Evolutionary conservation across 2,888 invertebrate species (phyloP).

Genomic region (Orthosia cruda): DNA sequence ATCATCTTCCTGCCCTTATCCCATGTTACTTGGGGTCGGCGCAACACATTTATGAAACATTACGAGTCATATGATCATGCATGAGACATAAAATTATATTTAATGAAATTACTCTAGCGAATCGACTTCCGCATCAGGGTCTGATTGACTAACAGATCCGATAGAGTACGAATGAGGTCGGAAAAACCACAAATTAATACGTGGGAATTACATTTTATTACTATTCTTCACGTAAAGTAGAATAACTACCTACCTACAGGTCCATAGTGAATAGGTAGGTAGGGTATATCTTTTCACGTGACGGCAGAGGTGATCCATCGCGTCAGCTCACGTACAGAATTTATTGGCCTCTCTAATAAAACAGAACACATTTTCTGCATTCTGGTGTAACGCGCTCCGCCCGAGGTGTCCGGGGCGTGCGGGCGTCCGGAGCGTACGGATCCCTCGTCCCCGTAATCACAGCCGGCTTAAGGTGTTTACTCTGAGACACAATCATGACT

Average conservation of each 20-base stretch:
- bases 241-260: not conserved
- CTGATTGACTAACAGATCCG: no score
- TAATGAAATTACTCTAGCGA: not conserved
- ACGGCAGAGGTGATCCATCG: slow-evolving; percentile 75
- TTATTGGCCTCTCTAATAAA: slow-evolving; percentile 88
- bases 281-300: slow-evolving; percentile 77
- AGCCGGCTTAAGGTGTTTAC: slow-evolving; percentile 73
- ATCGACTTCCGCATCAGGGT: not conserved
- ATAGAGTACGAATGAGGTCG: not conserved
- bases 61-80: not conserved
- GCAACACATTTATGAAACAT: not conserved
- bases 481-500: slow-evolving; percentile 67
- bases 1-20: no score
- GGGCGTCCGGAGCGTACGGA: slow-evolving; percentile 7
- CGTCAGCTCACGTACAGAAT: slow-evolving; percentile 86
- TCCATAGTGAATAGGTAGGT: slow-evolving; percentile 22
- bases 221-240: slow-evolving; percentile 4
- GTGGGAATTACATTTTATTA: not conserved
- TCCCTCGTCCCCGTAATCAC: slow-evolving; percentile 70
- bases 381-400: slow-evolving; percentile 76
- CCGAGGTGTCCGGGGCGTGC: slow-evolving; percentile 17
- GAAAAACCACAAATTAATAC: not conserved
- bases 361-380: slow-evolving; percentile 88
- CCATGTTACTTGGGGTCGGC: no score
- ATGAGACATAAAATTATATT: no score